Base-by-base conservation (phyloP, 2,113 vertebrate species). In the Carassius carassius region DNA sequence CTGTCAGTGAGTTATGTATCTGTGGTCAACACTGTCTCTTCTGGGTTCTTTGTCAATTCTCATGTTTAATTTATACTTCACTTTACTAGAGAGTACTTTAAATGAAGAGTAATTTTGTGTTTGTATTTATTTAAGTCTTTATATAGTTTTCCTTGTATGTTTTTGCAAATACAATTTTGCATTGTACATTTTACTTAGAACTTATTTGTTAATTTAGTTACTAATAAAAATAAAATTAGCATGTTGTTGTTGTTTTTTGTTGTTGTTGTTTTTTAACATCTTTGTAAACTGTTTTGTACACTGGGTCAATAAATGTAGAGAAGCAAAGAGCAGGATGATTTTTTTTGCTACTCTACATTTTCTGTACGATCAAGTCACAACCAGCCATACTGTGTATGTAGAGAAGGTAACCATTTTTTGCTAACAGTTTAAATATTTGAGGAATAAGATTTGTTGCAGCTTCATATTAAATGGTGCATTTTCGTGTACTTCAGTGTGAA, bases 1-100 rank as follows among this genome's bases (percentile, higher is more conserved):
- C 11, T 77, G 49, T 91, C 63, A 89, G 77, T 86, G 65, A 70
- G n/a, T 86, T 85, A 23, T 25, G 78, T 85, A 78, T 79, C 25
- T 78, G 65, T 86, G 82, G 86, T 87, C 83, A 63, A 63, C 72
- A 72, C 29, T n/a, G 69, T 78, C n/a, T 37, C 74, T 82, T 51
- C 29, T 77, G 13, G 82, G 58, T 41, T 49, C 32, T 78, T 77
- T 62, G 56, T 37, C 76, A 60, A 14, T n/a, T 37, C 29, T 9
- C 17, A 21, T 21, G 23, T 63, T 6, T 74, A 21, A 3, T 19
- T 76, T 21, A 37, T 75, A 82, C 37, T 72, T 54, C 51, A 79
- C 44, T 70, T 9, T 75, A 69, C 75, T 41, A 79, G 47, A 32
- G 23, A 60, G 12, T 23, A 60, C 54, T 11, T 12, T 29, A 19